Conservation (phyloP, 30 jellyfish, hydroid and myxozoan genomes). For the Pseudorhiza aurosa region DNA sequence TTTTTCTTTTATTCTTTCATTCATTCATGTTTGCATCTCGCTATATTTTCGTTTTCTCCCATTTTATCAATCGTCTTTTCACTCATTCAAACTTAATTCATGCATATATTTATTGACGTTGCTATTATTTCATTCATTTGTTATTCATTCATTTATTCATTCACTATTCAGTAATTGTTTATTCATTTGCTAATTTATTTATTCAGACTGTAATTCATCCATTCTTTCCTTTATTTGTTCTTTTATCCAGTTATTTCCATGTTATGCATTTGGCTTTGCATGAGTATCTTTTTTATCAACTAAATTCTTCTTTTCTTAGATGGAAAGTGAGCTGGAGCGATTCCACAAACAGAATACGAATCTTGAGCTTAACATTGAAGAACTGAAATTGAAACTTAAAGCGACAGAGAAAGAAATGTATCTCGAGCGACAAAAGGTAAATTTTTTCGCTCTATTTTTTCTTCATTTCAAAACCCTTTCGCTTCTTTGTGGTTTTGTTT, state of each 20-base stretch:
- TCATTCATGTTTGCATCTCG: too few relatives aligned
- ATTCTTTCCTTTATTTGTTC: not conserved
- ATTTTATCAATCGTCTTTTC: too few relatives aligned
- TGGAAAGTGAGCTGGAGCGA: conserved; percentile 98
- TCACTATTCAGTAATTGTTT: not conserved
- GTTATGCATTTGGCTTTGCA: not conserved
- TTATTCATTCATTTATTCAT: not conserved
- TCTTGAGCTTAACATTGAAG: conserved; percentile 88
- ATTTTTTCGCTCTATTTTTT: too few relatives aligned
- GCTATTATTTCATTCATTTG: too few relatives aligned
- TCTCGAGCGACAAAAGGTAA: conserved; percentile 94
- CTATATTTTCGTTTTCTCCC: too few relatives aligned
- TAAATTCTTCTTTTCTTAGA: conserved; percentile 45
- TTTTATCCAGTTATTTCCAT: not conserved
- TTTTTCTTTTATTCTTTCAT: not conserved
- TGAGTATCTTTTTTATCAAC: not conserved
- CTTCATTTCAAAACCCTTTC: too few relatives aligned
- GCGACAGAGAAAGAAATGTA: conserved; percentile 93
- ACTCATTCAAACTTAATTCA: too few relatives aligned
- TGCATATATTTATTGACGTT: too few relatives aligned
- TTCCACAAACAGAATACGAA: conserved; percentile 96
- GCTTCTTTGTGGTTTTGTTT: too few relatives aligned
- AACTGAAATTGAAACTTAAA: conserved; percentile 78
- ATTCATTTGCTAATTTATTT: not conserved
- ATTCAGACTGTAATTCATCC: not conserved